These are phyloP conservation scores for Cottoperca gobio DNA, from an alignment of 2,797 vertebrate genomes.

Conservation along the genomic window DNA sequence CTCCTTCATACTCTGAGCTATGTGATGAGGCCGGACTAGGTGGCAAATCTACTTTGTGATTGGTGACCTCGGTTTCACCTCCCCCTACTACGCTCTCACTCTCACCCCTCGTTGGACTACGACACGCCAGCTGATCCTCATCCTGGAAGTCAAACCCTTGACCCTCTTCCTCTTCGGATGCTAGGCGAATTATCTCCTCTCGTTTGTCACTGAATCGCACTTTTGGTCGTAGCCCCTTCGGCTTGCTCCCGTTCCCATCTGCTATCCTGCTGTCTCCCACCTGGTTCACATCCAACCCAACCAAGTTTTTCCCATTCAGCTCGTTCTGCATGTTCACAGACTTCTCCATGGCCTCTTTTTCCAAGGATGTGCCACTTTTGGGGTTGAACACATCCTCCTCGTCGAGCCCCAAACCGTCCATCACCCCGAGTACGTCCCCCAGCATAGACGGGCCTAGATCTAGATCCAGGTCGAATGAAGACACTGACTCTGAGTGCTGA, in stretches of 20 bases:
- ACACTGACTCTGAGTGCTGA: conserved; percentile 85
- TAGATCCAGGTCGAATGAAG: conserved; percentile 89
- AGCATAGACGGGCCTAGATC: conserved; percentile 94
- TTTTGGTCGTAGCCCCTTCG: conserved; percentile 81
- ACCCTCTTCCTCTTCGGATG: conserved; percentile 79
- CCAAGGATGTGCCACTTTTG: conserved; percentile 53
- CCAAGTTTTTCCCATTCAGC: conserved; percentile 78
- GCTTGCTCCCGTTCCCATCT: conserved; percentile 78
- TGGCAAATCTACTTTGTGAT: conserved; percentile 74
- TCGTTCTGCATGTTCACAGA: conserved; percentile 69
- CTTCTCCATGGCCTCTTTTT: conserved; percentile 50
- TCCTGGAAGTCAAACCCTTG: conserved; percentile 77
- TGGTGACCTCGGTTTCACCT: conserved; percentile 63
- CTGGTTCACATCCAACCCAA: conserved; percentile 64
- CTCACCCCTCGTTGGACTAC: conserved; percentile 57
- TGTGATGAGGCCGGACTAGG: conserved; percentile 84
- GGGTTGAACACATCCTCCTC: conserved; percentile 65
- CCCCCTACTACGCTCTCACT: conserved; percentile 31
- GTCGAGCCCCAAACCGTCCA: conserved; percentile 87
- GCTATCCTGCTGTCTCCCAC: conserved; percentile 70
- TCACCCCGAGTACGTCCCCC: conserved; percentile 92
- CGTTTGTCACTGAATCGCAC: conserved; percentile 88
- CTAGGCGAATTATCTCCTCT: conserved; percentile 86
- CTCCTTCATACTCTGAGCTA: conserved; percentile 85
- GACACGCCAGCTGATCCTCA: conserved; percentile 59